Evolutionary conservation across 2,113 vertebrate species (phyloP).

Genomic region (Malaclemys terrapin): DNA sequence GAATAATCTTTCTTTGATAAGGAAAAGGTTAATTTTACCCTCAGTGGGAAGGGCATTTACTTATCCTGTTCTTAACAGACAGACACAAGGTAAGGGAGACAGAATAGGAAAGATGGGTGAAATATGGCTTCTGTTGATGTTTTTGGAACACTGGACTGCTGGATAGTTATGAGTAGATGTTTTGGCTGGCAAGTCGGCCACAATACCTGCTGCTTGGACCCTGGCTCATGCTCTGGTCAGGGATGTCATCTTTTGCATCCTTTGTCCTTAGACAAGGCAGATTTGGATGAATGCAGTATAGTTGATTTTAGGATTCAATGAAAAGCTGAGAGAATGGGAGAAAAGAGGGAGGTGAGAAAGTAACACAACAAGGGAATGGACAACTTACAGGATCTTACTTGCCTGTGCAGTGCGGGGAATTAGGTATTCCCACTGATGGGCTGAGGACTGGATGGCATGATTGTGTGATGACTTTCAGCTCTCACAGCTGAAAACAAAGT

Average conservation of each 20-base stretch:
- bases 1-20: background rate
- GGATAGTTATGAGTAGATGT: background rate
- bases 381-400: background rate
- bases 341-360: background rate
- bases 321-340: background rate
- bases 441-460: background rate
- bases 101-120: background rate
- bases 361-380: background rate
- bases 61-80: background rate
- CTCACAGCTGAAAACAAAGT: background rate
- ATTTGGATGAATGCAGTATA: background rate
- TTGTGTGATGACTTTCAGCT: background rate
- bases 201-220: background rate
- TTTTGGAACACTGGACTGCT: background rate
- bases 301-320: background rate
- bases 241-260: background rate
- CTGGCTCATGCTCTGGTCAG: background rate
- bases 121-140: background rate
- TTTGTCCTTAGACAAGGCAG: background rate
- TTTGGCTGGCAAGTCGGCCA: background rate
- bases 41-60: background rate
- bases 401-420: background rate
- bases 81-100: background rate
- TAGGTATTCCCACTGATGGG: background rate
- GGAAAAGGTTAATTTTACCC: background rate